Evolutionary conservation across 2,113 vertebrate genomes (phyloP).

Genomic region (Recurvirostra avosetta): DNA sequence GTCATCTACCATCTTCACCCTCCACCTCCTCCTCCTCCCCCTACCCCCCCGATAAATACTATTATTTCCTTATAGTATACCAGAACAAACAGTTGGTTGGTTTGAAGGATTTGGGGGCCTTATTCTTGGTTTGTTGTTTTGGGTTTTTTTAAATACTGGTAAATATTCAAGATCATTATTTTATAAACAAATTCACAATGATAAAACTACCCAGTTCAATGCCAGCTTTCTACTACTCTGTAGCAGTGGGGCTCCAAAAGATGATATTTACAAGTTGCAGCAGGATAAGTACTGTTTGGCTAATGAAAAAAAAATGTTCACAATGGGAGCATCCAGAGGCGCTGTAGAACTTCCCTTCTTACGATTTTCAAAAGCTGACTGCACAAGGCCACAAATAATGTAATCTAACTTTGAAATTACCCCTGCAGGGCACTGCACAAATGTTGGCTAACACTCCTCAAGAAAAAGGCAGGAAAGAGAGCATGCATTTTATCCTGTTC

Average conservation of each 20-base stretch:
- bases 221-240: not conserved
- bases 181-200: not conserved
- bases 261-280: not conserved
- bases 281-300: not conserved
- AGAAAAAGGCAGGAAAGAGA: not conserved
- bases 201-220: not conserved
- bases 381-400: not conserved
- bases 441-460: not conserved
- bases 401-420: not conserved
- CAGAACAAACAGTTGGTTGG: not conserved
- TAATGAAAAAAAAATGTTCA: not conserved
- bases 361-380: not conserved
- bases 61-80: not conserved
- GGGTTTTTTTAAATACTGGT: not conserved
- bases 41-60: not conserved
- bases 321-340: not conserved
- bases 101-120: not conserved
- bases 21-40: not conserved
- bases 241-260: not conserved
- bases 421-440: not conserved
- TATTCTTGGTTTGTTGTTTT: not conserved
- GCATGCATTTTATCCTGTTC: not conserved
- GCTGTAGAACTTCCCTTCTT: not conserved
- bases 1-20: not conserved
- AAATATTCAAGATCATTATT: not conserved